phyloP scores from a whole-genome alignment of 1,140 invertebrate genomes.

The Panagrolaimus sp. region DNA sequence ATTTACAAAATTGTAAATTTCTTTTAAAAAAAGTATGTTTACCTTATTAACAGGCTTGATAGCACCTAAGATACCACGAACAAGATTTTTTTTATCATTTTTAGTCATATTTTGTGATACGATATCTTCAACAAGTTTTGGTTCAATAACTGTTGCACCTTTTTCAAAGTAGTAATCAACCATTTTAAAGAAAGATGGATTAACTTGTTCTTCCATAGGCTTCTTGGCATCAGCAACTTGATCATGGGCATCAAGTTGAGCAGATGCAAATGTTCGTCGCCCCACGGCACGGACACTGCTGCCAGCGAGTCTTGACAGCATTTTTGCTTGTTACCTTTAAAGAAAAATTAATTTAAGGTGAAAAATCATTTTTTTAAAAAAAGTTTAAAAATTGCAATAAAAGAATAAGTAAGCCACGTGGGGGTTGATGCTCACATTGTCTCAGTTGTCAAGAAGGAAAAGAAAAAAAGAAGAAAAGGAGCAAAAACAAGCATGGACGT shows the following conservation, averaged over 20 bases:
- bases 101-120: conserved; percentile 38
- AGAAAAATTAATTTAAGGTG: too few relatives aligned
- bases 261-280: conserved; percentile 33
- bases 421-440: too few relatives aligned
- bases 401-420: too few relatives aligned
- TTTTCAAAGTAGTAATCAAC: conserved; percentile 58
- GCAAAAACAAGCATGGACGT: too few relatives aligned
- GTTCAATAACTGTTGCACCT: conserved; percentile 59
- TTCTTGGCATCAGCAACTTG: conserved; percentile 51
- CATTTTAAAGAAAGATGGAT: conserved; percentile 58
- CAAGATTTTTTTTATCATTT: conserved; percentile 43
- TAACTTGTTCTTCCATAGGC: conserved; percentile 55
- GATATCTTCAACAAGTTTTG: conserved; percentile 59
- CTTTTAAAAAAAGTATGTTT: neutral
- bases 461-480: too few relatives aligned
- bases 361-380: too few relatives aligned
- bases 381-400: too few relatives aligned
- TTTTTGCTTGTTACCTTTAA: neutral
- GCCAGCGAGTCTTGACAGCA: neutral
- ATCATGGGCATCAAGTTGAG: conserved; percentile 50
- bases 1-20: conserved; percentile 7
- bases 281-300: neutral
- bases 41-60: conserved; percentile 54
- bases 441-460: too few relatives aligned
- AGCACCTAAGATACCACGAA: conserved; percentile 45